Percentiles rank a stretch among this genome's conserved stretches.
phyloP scores from a whole-genome alignment of 2,797 vertebrate genomes.

The Threskiornis aethiopicus region DNA sequence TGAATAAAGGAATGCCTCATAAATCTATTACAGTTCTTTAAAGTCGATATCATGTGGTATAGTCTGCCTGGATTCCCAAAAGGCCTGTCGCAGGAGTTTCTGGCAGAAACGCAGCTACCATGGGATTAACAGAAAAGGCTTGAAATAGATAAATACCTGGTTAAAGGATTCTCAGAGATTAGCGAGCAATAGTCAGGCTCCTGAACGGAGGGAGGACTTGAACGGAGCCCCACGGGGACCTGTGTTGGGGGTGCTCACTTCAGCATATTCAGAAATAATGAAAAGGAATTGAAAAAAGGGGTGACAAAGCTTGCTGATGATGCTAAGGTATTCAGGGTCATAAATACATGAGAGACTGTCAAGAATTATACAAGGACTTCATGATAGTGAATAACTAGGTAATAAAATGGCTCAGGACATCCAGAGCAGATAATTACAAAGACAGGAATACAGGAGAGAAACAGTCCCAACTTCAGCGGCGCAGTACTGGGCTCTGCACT shows the following conservation, averaged over 20 bases:
- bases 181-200: background rate
- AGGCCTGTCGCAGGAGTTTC: background rate
- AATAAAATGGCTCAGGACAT: background rate
- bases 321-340: background rate
- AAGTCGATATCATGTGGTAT: rapidly evolving
- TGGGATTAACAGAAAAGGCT: background rate
- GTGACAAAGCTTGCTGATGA: background rate
- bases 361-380: background rate
- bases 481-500: background rate
- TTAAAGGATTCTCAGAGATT: background rate
- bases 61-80: background rate
- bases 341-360: background rate
- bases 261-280: background rate
- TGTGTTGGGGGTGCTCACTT: background rate
- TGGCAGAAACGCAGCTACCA: background rate
- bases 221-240: background rate
- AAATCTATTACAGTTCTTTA: background rate
- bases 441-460: background rate
- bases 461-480: background rate
- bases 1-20: background rate
- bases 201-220: background rate
- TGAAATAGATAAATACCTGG: background rate
- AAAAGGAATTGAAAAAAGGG: background rate
- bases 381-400: background rate
- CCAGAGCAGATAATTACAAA: background rate